Base-by-base conservation (phyloP, 2,113 vertebrate species). In the Carassius carassius region DNA sequence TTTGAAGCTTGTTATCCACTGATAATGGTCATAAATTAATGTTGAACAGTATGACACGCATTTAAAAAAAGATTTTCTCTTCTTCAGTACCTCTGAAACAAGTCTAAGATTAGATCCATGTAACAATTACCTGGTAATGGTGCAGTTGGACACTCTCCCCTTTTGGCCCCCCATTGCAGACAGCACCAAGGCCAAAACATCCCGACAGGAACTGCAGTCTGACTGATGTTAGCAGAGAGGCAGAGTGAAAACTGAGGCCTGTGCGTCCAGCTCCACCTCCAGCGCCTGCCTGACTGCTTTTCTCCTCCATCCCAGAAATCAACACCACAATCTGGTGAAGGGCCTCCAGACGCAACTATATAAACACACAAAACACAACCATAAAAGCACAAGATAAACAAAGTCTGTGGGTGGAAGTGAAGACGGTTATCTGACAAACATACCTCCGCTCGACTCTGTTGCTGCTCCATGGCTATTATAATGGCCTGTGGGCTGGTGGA, bases 271-370 rank as follows among this genome's bases (percentile, higher is more conserved):
- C 56, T 60, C 79, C 84, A 12, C 51, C 63, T 75, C 81, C 90
- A 41, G 87, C 84, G 4, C 93, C 88, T 0, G 93, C 91, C 78
- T 95, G 88, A 81, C 95, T 95, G 82, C 96, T 95, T 86, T 99
- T 99, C 90, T 99, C 98, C 87, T 99, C 98, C 98, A 99, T 99
- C 47, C 98, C 97, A 41, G 97, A 97, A 8, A 99, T 95, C 21
- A 99, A 88, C 84, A 97, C 96, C 81, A 99, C 95, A 41, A 99
- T 99, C 94, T 99, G 98, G 90, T 99, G 98, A 84, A 99, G 96
- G 0, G 98, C 97, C 90, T 99, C 98, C 90, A 99, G 91, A 60
- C 98, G 96, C 91, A 99, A 92, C 98, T 99, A 82, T 14, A 81
- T 56, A 75, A 29, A 90, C 85, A 41, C 4, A 91, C 16, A 84